Evolutionary conservation across 1,140 invertebrate species (phyloP).

Genomic region (Musca domestica): DNA sequence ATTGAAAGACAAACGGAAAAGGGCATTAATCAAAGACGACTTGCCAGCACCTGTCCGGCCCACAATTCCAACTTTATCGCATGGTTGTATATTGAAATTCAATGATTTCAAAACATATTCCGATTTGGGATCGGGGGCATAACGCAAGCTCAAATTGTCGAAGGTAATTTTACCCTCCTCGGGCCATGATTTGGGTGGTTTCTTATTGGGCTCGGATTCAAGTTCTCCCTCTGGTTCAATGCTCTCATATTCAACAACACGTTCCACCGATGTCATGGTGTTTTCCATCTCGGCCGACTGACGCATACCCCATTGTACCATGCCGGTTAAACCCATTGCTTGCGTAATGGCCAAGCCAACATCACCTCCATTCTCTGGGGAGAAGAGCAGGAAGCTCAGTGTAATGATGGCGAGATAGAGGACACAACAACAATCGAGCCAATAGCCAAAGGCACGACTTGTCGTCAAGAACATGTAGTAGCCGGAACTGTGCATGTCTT

Average conservation of each 20-base stretch:
- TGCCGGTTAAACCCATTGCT: conserved; percentile 72
- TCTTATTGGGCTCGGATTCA: conserved; percentile 60
- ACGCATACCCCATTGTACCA: conserved; percentile 60
- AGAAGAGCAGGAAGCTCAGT: conserved; percentile 60
- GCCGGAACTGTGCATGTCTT: conserved; percentile 69
- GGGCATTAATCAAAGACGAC: conserved; percentile 68
- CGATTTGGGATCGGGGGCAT: conserved; percentile 54
- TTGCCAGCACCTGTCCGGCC: conserved; percentile 83
- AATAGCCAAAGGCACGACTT: conserved; percentile 78
- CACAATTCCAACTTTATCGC: conserved; percentile 64
- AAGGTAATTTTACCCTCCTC: conserved; percentile 67
- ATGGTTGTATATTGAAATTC: conserved; percentile 58
- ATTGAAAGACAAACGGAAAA: conserved; percentile 62
- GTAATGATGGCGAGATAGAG: conserved; percentile 70
- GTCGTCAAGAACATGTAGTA: conserved; percentile 77
- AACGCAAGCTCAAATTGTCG: conserved; percentile 59
- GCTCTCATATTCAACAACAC: conserved; percentile 75
- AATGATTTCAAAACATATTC: conserved; percentile 61
- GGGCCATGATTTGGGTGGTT: conserved; percentile 71
- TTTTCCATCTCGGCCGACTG: conserved; percentile 72
- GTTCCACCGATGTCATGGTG: conserved; percentile 76
- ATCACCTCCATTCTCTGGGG: conserved; percentile 60
- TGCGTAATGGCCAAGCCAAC: conserved; percentile 85
- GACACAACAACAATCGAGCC: conserved; percentile 69
- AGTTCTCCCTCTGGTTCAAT: conserved; percentile 63